Evolutionary conservation across 2,888 invertebrate species (phyloP).

Genomic region (Monochamus alternatus): DNA sequence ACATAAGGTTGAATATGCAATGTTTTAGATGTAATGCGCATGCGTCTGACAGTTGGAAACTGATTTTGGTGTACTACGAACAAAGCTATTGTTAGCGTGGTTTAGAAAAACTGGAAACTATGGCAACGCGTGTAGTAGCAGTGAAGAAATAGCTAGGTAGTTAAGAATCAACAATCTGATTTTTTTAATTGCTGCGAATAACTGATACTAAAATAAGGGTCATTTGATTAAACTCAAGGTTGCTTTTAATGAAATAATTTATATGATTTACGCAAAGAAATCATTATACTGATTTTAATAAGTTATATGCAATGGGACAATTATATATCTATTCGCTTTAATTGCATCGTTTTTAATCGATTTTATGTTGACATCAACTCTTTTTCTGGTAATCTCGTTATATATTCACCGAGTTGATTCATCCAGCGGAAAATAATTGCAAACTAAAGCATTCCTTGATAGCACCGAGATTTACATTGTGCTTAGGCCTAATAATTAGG

Average conservation of each 20-base stretch:
- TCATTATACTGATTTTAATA: conserved; percentile 57
- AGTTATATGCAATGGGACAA: conserved; percentile 56
- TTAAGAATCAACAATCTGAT: not conserved
- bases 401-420: conserved; percentile 20
- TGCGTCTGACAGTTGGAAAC: too few species aligned
- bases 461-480: conserved; percentile 25
- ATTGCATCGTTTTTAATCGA: conserved; percentile 43
- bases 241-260: conserved; percentile 52
- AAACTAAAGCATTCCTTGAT: conserved; percentile 9
- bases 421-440: not conserved
- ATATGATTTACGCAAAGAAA: conserved; percentile 60
- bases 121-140: too few species aligned
- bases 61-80: too few species aligned
- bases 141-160: not conserved
- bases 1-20: too few species aligned
- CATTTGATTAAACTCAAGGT: conserved; percentile 45
- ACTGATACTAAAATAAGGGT: conserved; percentile 27
- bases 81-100: too few species aligned
- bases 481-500: conserved; percentile 26
- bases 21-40: too few species aligned
- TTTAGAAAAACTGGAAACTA: too few species aligned
- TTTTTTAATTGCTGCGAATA: not conserved
- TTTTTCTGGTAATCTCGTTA: conserved; percentile 26
- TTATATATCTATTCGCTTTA: conserved; percentile 52
- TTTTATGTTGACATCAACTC: conserved; percentile 27